Evolutionary conservation across 2,797 vertebrate genomes (phyloP).

Genomic region (Rhodeus uyekii): DNA sequence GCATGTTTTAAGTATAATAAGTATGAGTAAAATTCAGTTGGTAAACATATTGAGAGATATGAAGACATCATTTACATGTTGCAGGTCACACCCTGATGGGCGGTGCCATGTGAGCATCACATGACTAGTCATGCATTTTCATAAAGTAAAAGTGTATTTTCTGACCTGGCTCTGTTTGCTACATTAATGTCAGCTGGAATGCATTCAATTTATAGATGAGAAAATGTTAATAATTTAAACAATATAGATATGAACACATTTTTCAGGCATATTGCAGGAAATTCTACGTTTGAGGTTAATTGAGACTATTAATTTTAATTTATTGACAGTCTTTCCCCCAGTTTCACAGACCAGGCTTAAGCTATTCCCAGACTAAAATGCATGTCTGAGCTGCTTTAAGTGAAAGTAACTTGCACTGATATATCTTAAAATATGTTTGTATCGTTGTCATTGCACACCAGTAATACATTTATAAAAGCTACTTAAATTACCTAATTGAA

Average conservation of each 20-base stretch:
- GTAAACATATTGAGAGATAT: background rate
- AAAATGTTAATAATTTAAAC: background rate
- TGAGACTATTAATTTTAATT: background rate
- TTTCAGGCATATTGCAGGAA: background rate
- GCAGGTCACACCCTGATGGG: background rate
- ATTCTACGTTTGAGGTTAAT: background rate
- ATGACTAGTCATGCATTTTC: background rate
- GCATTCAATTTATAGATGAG: background rate
- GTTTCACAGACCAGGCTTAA: no score
- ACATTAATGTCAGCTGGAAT: background rate
- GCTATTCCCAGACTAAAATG: no score
- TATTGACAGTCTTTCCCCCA: no score
- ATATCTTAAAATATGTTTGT: no score
- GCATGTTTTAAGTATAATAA: background rate
- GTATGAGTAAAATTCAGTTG: background rate
- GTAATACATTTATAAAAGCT: no score
- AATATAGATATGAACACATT: background rate
- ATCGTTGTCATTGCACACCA: no score
- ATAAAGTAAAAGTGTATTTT: background rate
- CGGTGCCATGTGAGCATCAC: background rate
- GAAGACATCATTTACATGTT: background rate
- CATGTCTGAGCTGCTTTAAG: no score
- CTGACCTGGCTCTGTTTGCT: background rate
- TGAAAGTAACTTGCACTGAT: no score
- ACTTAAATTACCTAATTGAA: no score